These are phyloP conservation scores for Sterrhoptilus dennistouni DNA, from an alignment of 2,113 vertebrate genomes.

Conservation along the genomic window DNA sequence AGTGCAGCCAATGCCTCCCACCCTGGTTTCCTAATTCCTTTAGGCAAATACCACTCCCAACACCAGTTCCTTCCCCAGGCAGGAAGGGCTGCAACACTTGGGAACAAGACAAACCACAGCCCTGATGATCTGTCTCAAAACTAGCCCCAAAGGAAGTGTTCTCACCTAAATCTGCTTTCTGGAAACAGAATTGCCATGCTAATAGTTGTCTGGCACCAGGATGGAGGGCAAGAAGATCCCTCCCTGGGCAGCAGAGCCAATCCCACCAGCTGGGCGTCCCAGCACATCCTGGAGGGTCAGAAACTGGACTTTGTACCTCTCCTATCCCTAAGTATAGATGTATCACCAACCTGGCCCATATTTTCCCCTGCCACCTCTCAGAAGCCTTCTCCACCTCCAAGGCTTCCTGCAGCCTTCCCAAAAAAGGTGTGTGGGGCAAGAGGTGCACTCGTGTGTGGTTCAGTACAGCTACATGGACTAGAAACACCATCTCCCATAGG, in stretches of 20 bases:
- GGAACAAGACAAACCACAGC: not conserved
- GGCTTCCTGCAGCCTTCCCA: not conserved
- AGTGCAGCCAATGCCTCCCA: not conserved
- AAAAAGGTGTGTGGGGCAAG: not conserved
- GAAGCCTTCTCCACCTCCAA: not conserved
- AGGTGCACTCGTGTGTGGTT: not conserved
- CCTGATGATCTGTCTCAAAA: not conserved
- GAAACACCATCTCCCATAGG: not conserved
- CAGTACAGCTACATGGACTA: not conserved
- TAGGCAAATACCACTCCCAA: not conserved
- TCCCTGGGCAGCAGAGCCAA: not conserved
- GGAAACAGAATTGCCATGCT: not conserved
- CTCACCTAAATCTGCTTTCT: not conserved
- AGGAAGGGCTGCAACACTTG: not conserved
- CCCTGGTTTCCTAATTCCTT: not conserved
- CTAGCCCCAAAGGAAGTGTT: not conserved
- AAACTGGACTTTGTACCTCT: not conserved
- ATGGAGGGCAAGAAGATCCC: not conserved
- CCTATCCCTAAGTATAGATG: not conserved
- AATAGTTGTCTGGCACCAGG: not conserved
- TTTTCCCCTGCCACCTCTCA: fast-evolving
- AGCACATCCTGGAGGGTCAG: not conserved
- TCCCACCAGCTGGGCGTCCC: not conserved
- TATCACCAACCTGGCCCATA: not conserved
- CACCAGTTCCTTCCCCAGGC: not conserved